These are phyloP conservation scores for Melanotaenia duboulayi DNA, from an alignment of 2,113 vertebrate genomes.

Conservation along the genomic window DNA sequence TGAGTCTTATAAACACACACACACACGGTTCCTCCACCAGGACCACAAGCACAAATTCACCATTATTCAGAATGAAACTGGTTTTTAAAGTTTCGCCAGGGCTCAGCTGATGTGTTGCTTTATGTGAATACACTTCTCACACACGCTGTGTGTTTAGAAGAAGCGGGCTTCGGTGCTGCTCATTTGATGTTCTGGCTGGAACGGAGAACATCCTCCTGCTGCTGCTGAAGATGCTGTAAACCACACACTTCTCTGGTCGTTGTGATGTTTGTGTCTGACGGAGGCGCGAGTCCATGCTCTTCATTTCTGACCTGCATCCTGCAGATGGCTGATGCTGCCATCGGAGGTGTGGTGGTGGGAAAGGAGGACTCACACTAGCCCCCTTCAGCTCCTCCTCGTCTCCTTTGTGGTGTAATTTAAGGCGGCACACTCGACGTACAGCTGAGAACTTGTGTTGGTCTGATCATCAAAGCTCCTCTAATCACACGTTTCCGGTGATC, in stretches of 20 bases:
- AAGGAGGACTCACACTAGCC: conserved; percentile 64
- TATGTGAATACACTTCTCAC: too few relatives aligned
- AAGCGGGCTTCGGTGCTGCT: too few relatives aligned
- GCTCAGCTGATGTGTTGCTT: too few relatives aligned
- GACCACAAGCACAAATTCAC: too few relatives aligned
- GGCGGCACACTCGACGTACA: conserved; percentile 27
- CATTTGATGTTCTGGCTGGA: too few relatives aligned
- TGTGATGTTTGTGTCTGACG: conserved; percentile 24
- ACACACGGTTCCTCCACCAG: not conserved
- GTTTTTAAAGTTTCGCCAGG: too few relatives aligned
- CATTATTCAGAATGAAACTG: too few relatives aligned
- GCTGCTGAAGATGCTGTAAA: not conserved
- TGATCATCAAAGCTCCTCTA: not conserved
- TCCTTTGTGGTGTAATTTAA: not conserved
- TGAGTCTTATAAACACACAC: conserved; percentile 57
- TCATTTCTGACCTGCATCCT: too few relatives aligned
- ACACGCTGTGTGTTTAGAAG: too few relatives aligned
- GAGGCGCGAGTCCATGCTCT: not conserved
- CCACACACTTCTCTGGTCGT: conserved; percentile 21
- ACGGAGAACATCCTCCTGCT: too few relatives aligned
- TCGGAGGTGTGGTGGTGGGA: conserved; percentile 19
- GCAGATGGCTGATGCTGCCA: not conserved
- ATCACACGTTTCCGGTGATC: too few relatives aligned
- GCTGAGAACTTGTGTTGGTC: not conserved
- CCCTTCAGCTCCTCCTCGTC: not conserved